phyloP scores from a whole-genome alignment of 1,140 invertebrate species.

The Lepidotrigona ventralis region DNA sequence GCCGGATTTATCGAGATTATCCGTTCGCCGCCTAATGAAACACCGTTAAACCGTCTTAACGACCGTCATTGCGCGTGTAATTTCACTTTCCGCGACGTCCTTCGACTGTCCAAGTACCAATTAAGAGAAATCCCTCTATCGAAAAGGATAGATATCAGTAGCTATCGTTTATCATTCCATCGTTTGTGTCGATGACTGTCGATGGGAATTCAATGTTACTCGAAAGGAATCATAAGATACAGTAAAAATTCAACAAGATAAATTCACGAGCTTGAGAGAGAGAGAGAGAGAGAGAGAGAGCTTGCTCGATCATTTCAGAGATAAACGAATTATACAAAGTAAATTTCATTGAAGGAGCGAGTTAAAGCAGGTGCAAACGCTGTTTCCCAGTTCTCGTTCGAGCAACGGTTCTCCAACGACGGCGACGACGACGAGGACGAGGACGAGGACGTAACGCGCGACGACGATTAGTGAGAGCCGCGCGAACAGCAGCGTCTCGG shows the following conservation, averaged over 20 bases:
- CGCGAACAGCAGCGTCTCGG: constrained; percentile 31
- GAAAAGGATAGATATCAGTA: no score
- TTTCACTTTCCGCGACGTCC: constrained; percentile 10
- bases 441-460: constrained; percentile 36
- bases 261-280: no score
- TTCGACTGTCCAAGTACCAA: neutral
- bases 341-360: constrained; percentile 20
- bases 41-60: constrained; percentile 53
- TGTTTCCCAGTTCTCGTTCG: neutral
- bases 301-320: neutral
- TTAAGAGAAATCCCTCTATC: no score
- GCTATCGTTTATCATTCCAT: no score
- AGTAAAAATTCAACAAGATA: no score
- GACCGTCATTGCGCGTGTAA: constrained; percentile 40
- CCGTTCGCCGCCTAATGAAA: constrained; percentile 61
- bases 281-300: no score
- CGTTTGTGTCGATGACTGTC: no score
- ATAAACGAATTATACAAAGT: constrained; percentile 49
- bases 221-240: no score
- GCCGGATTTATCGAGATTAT: constrained; percentile 48
- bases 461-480: constrained; percentile 51
- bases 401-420: constrained; percentile 20
- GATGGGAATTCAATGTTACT: no score
- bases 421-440: constrained; percentile 18
- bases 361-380: constrained; percentile 14